Evolutionary conservation across 2,888 invertebrate species (phyloP).

Genomic region (Anaspis maculata): DNA sequence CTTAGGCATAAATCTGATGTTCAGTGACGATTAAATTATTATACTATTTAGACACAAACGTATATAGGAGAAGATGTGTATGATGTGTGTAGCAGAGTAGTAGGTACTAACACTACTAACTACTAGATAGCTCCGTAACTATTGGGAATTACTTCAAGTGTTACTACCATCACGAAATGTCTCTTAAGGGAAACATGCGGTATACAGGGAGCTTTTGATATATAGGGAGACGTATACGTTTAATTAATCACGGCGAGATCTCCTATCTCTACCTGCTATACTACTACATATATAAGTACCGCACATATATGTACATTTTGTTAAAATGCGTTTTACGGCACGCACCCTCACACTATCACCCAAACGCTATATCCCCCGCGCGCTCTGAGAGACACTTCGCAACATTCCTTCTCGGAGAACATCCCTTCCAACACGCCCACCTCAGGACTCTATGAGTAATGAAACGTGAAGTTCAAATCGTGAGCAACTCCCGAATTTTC

Average conservation of each 20-base stretch:
- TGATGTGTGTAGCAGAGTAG: no score
- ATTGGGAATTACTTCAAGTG: conserved; percentile 22
- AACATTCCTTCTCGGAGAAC: no score
- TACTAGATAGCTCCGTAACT: conserved; percentile 18
- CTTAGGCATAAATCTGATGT: conserved; percentile 9
- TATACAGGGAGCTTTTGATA: conserved; percentile 14
- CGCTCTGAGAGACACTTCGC: not conserved
- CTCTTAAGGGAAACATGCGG: conserved; percentile 20
- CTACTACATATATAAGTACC: conserved; percentile 1
- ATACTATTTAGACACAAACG: no score
- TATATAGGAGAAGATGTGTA: no score
- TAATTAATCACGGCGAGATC: conserved; percentile 11
- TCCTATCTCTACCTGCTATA: not conserved
- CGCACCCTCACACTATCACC: not conserved
- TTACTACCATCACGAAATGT: conserved; percentile 21
- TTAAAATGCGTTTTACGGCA: not conserved
- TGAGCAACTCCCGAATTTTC: no score
- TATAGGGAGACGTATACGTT: conserved; percentile 13
- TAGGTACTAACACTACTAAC: no score
- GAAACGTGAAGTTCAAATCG: no score
- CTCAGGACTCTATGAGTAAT: no score
- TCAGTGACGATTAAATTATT: conserved; percentile 10
- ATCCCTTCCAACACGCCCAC: no score
- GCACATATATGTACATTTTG: conserved; percentile 3
- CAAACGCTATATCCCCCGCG: not conserved